Evolutionary conservation across 2,797 vertebrate species (phyloP).

Genomic region (Rhinichthys osculus): DNA sequence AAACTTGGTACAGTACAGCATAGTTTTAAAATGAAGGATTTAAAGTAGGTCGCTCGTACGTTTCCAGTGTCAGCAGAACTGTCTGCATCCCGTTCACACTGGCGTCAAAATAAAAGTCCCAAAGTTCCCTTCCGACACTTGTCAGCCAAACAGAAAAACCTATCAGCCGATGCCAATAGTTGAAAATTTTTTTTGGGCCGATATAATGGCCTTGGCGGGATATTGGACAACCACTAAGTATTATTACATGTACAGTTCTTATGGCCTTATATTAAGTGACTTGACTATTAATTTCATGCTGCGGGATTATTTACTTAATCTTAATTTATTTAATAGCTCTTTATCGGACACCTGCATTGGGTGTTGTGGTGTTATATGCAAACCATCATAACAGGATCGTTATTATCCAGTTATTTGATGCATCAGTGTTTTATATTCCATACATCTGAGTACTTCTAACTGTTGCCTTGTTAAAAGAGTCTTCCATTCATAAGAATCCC

Average conservation of each 20-base stretch:
- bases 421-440: conserved; percentile 24
- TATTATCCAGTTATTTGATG: conserved; percentile 26
- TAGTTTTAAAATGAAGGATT: not conserved
- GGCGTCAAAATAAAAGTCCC: not conserved
- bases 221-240: not conserved
- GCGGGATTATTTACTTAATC: not conserved
- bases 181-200: too few relatives aligned
- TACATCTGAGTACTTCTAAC: conserved; percentile 41
- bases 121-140: not conserved
- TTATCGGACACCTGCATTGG: not conserved
- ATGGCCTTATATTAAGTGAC: not conserved
- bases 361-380: not conserved
- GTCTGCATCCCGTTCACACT: not conserved
- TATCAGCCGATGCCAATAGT: not conserved
- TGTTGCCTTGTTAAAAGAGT: conserved; percentile 42
- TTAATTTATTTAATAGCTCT: not conserved
- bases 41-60: not conserved
- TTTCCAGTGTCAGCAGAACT: not conserved
- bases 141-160: not conserved
- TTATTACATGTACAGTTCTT: not conserved
- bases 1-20: not conserved
- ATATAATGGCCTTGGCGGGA: not conserved
- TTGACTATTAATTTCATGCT: not conserved
- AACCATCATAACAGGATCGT: not conserved
- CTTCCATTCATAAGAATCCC: conserved; percentile 48